Evolutionary conservation across 2,113 vertebrate genomes (phyloP).

Genomic region (Pachypanchax playfairii): DNA sequence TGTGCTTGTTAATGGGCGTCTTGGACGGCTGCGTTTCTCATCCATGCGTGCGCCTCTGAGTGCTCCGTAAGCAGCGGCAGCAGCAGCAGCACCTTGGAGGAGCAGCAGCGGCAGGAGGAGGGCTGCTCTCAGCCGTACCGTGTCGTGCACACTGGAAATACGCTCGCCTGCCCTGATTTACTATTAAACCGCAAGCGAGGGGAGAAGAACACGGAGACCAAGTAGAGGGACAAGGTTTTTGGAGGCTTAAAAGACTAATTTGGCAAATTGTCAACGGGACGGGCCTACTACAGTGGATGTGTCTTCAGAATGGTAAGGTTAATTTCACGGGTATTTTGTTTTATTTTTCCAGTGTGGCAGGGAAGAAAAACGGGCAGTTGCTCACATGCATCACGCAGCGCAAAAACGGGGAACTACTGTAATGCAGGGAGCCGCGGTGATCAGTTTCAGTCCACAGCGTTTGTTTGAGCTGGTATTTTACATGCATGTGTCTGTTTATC

Average conservation of each 20-base stretch:
- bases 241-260: slow-evolving; percentile 17
- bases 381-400: slow-evolving; percentile 49
- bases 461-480: background rate
- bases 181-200: slow-evolving; percentile 53
- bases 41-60: slow-evolving; percentile 54
- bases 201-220: slow-evolving; percentile 43
- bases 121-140: slow-evolving; percentile 53
- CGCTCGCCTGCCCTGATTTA: slow-evolving; percentile 54
- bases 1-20: slow-evolving; percentile 47
- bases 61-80: slow-evolving; percentile 54
- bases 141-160: slow-evolving; percentile 72
- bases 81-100: slow-evolving; percentile 59
- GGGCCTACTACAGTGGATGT: slow-evolving; percentile 66
- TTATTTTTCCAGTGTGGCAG: slow-evolving; percentile 43
- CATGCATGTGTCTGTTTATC: background rate
- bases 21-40: slow-evolving; percentile 47
- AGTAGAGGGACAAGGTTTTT: slow-evolving; percentile 35
- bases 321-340: slow-evolving; percentile 21
- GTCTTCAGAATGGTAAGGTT: slow-evolving; percentile 79
- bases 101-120: slow-evolving; percentile 51
- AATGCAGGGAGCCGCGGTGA: slow-evolving; percentile 13
- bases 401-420: slow-evolving; percentile 11
- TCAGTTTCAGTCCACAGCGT: slow-evolving; percentile 14
- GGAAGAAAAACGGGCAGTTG: background rate
- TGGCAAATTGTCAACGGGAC: slow-evolving; percentile 54